A percentile compares a stretch with the other conserved stretches of the same genome.
Conservation (phyloP, 2,888 invertebrate genomes). For the Apamea anceps region DNA sequence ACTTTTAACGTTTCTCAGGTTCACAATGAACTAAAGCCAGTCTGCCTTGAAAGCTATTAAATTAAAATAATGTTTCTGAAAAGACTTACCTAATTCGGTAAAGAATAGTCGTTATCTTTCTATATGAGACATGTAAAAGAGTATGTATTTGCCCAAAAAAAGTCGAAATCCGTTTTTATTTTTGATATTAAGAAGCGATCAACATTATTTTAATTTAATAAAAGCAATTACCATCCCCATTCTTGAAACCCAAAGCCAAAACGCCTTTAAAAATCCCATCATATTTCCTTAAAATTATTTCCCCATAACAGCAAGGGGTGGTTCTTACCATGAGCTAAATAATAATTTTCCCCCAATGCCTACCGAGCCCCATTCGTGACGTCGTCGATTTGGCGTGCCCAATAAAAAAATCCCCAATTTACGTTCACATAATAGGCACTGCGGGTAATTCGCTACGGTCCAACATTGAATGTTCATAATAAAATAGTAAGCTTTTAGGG, state of each 20-base stretch:
- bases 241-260: slow-evolving; percentile 22
- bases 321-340: slow-evolving; percentile 51
- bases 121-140: too few species aligned
- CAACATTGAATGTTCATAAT: slow-evolving; percentile 64
- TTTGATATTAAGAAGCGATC: too few species aligned
- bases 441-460: slow-evolving; percentile 82
- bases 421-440: slow-evolving; percentile 82
- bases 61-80: too few species aligned
- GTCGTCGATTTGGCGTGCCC: slow-evolving; percentile 81
- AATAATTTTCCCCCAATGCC: slow-evolving; percentile 63
- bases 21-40: not conserved
- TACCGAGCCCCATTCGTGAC: slow-evolving; percentile 79
- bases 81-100: too few species aligned
- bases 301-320: slow-evolving; percentile 54
- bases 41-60: not conserved
- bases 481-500: slow-evolving; percentile 55
- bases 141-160: too few species aligned
- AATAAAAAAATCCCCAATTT: slow-evolving; percentile 83
- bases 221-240: slow-evolving; percentile 12
- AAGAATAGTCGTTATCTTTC: too few species aligned
- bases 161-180: too few species aligned
- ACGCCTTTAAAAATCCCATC: slow-evolving; percentile 41
- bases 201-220: slow-evolving; percentile 17
- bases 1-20: slow-evolving; percentile 11
- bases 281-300: slow-evolving; percentile 54